Evolutionary conservation across 1,140 invertebrate genomes (phyloP).

Genomic region (Steinernema feltiae): DNA sequence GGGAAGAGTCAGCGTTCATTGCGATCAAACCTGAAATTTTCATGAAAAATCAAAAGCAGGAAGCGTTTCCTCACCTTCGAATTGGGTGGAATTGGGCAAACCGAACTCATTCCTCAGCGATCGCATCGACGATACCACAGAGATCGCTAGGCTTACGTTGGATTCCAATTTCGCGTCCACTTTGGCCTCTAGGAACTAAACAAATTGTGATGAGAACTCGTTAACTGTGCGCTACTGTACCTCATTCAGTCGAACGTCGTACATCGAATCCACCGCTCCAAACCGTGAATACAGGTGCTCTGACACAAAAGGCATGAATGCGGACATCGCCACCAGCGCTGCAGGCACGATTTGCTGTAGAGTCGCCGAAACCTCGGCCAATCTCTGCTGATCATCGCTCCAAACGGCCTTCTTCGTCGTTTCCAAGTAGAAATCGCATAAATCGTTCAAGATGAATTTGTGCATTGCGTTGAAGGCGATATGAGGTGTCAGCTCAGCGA

Average conservation of each 20-base stretch:
- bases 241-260: slow-evolving; percentile 9
- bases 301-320: slow-evolving; percentile 41
- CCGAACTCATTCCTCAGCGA: background rate
- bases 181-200: background rate
- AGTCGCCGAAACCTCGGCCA: slow-evolving; percentile 26
- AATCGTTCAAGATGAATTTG: slow-evolving; percentile 38
- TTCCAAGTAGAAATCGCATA: slow-evolving; percentile 48
- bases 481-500: slow-evolving; percentile 30
- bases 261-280: background rate
- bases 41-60: background rate
- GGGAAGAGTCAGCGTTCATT: slow-evolving; percentile 2
- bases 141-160: background rate
- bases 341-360: slow-evolving; percentile 29
- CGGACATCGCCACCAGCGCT: slow-evolving; percentile 30
- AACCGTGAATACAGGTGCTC: slow-evolving; percentile 28
- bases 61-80: background rate
- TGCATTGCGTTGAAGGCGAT: slow-evolving; percentile 37
- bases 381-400: slow-evolving; percentile 20
- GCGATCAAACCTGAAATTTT: background rate
- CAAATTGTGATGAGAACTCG: slow-evolving; percentile 1
- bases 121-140: background rate
- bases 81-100: background rate
- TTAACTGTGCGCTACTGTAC: background rate
- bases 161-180: background rate
- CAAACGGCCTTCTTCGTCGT: slow-evolving; percentile 24